Percentiles rank a stretch among this genome's conserved stretches.
Conservation (phyloP, 1,140 invertebrate genomes). For the Uloborus diversus region DNA sequence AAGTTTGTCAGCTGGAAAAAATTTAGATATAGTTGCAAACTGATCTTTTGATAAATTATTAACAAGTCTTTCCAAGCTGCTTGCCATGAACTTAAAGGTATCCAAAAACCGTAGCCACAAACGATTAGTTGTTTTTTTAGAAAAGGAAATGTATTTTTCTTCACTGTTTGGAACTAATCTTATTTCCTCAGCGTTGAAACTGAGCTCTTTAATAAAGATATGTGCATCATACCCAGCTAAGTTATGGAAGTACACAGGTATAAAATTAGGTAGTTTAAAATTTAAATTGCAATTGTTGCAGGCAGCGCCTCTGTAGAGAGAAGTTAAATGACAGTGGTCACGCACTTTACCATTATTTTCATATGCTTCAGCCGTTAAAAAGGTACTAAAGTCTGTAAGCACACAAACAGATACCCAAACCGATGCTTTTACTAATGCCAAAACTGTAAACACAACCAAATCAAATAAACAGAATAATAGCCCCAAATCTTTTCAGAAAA, state of each 20-base stretch:
- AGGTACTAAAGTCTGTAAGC: too few relatives aligned
- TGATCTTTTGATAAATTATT: neutral
- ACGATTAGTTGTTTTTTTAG: neutral
- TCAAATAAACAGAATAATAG: too few relatives aligned
- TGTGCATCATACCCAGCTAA: conserved; percentile 7
- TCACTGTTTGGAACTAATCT: neutral
- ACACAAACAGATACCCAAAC: too few relatives aligned
- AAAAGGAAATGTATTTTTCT: neutral
- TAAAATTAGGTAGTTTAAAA: too few relatives aligned
- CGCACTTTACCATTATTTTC: neutral
- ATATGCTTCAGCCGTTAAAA: neutral
- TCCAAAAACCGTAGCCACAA: neutral
- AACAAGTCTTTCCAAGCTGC: neutral
- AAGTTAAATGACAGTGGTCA: neutral
- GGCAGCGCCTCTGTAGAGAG: neutral
- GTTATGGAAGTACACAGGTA: too few relatives aligned
- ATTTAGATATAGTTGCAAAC: neutral
- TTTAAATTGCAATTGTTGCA: too few relatives aligned
- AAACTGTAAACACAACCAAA: too few relatives aligned
- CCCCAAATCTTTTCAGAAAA: too few relatives aligned
- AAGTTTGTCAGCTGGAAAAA: neutral
- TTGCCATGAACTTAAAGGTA: neutral
- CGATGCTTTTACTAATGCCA: too few relatives aligned
- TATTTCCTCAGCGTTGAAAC: neutral
- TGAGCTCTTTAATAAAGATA: conserved; percentile 7